A percentile compares a stretch with the other conserved stretches of the same genome.
Conservation (phyloP, 2,888 invertebrate genomes). For the Julus scandinavius region DNA sequence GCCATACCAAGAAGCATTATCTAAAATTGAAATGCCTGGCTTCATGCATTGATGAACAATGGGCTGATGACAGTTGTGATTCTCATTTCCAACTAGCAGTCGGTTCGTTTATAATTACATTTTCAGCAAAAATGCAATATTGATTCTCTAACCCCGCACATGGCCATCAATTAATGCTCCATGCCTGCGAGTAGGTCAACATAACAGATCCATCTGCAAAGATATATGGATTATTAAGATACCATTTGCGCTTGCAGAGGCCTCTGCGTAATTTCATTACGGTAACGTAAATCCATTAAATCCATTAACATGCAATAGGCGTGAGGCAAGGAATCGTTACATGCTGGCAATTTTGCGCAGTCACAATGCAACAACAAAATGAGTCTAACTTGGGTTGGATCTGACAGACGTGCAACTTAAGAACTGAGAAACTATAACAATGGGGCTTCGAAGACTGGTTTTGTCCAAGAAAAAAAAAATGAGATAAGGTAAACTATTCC, state of each 20-base stretch:
- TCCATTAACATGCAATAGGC: slow-evolving; percentile 21
- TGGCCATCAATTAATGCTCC: slow-evolving; percentile 10
- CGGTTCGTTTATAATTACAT: neutral
- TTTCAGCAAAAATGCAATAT: slow-evolving; percentile 8
- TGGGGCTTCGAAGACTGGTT: too few species aligned
- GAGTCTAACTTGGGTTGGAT: neutral
- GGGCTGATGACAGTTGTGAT: neutral
- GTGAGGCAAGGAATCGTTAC: neutral
- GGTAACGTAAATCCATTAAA: neutral
- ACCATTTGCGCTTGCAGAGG: neutral
- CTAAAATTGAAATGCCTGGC: neutral
- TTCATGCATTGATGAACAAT: neutral
- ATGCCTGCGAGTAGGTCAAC: neutral
- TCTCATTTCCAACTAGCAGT: slow-evolving; percentile 9
- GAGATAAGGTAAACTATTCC: neutral
- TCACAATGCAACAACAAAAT: neutral
- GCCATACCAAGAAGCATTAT: neutral
- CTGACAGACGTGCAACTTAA: neutral
- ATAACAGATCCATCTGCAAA: slow-evolving; percentile 14
- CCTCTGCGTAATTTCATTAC: neutral
- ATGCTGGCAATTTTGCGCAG: neutral
- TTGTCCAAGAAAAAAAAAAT: neutral
- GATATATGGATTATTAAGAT: slow-evolving; percentile 27
- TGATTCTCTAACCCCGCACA: neutral
- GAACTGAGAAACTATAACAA: too few species aligned